These are phyloP conservation scores for Cactoblastis cactorum DNA, from an alignment of 2,888 invertebrate species.

Conservation along the genomic window DNA sequence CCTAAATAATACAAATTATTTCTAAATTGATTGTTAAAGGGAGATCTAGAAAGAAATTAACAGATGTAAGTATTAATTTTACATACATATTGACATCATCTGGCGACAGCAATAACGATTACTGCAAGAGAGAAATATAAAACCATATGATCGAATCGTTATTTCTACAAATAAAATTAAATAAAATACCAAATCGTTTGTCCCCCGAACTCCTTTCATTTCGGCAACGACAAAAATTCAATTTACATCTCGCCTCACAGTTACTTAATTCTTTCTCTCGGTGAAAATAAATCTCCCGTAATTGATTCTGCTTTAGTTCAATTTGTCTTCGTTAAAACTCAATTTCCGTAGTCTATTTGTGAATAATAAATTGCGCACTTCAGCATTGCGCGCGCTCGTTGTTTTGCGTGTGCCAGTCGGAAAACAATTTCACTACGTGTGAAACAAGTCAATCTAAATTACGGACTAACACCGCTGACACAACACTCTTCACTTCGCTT, in stretches of 20 bases:
- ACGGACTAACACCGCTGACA: slow-evolving; percentile 36
- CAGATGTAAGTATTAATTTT: too few relatives aligned
- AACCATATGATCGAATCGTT: too few relatives aligned
- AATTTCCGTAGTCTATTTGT: slow-evolving; percentile 75
- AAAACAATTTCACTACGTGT: slow-evolving; percentile 52
- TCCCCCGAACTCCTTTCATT: slow-evolving; percentile 40
- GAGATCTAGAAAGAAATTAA: too few relatives aligned
- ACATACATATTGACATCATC: too few relatives aligned
- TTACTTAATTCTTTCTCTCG: slow-evolving; percentile 71
- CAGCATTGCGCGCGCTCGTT: slow-evolving; percentile 53
- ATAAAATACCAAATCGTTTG: neutral
- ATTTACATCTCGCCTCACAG: slow-evolving; percentile 69
- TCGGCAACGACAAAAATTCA: slow-evolving; percentile 65
- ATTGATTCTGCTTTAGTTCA: slow-evolving; percentile 77
- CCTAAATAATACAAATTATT: too few relatives aligned
- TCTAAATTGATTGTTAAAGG: too few relatives aligned
- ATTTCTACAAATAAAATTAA: neutral
- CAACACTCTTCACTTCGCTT: slow-evolving; percentile 30
- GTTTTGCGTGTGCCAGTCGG: slow-evolving; percentile 45
- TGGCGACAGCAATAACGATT: too few relatives aligned
- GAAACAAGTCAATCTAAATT: slow-evolving; percentile 69
- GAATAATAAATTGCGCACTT: slow-evolving; percentile 73
- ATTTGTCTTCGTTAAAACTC: slow-evolving; percentile 78
- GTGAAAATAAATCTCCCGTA: slow-evolving; percentile 74
- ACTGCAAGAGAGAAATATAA: too few relatives aligned